Evolutionary conservation across 2,888 invertebrate species (phyloP).

Genomic region (Sipha maydis): DNA sequence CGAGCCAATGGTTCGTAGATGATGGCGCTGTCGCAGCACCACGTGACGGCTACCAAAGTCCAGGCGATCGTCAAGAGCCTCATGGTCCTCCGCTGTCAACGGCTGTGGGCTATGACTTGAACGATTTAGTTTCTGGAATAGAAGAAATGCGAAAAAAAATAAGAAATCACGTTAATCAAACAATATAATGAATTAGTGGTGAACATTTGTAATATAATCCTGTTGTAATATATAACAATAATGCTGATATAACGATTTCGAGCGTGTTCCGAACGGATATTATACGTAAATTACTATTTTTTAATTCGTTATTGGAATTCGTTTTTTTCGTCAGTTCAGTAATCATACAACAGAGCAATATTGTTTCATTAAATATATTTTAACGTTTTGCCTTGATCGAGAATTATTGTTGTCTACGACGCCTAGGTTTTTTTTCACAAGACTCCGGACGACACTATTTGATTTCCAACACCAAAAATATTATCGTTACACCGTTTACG

Average conservation of each 20-base stretch:
- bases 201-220: too few species aligned
- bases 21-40: slow-evolving; percentile 45
- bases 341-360: too few species aligned
- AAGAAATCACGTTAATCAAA: not conserved
- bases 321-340: too few species aligned
- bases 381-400: not conserved
- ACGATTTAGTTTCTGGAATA: not conserved
- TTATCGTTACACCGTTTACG: slow-evolving; percentile 27
- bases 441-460: slow-evolving; percentile 23
- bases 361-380: not conserved
- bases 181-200: not conserved
- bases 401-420: not conserved
- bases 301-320: not conserved
- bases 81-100: not conserved
- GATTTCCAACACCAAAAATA: slow-evolving; percentile 34
- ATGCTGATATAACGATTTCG: not conserved
- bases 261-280: not conserved
- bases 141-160: not conserved
- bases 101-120: not conserved
- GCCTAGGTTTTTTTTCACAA: not conserved
- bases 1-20: slow-evolving; percentile 36
- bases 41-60: slow-evolving; percentile 50
- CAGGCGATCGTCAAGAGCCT: slow-evolving; percentile 52
- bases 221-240: too few species aligned
- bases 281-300: not conserved